Evolutionary conservation across 2,888 invertebrate species (phyloP).

Genomic region (Girardia tigrina): DNA sequence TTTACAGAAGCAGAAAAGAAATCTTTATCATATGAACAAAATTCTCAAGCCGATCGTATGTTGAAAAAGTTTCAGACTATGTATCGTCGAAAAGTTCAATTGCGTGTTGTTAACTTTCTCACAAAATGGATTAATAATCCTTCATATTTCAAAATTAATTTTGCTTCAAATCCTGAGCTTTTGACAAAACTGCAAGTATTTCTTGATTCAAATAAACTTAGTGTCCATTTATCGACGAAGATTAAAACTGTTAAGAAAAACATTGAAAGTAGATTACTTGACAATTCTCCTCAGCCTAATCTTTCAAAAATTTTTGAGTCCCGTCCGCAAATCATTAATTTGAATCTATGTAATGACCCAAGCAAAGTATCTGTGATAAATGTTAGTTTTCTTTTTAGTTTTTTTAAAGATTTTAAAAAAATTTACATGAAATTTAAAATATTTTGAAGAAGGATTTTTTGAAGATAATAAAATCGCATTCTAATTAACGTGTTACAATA

Average conservation of each 20-base stretch:
- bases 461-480: too few species aligned
- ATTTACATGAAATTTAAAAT: too few species aligned
- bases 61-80: constrained; percentile 89
- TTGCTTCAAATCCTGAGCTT: not conserved
- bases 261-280: not conserved
- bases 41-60: constrained; percentile 10
- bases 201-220: not conserved
- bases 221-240: not conserved
- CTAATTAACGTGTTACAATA: too few species aligned
- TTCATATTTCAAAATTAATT: not conserved
- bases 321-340: not conserved
- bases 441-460: too few species aligned
- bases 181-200: not conserved
- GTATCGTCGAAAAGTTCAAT: constrained; percentile 84
- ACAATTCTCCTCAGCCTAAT: not conserved
- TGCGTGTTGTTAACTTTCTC: constrained; percentile 16
- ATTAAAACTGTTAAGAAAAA: not conserved
- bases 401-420: too few species aligned
- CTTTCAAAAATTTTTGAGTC: not conserved
- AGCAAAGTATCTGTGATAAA: not conserved
- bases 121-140: constrained; percentile 23
- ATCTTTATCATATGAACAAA: not conserved
- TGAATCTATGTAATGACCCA: not conserved
- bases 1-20: constrained; percentile 25
- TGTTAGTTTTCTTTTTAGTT: not conserved